Evolutionary conservation across 2,113 vertebrate genomes (phyloP), one percentile per base, ranked within the genome.

Genomic region (Rattus rattus): DNA sequence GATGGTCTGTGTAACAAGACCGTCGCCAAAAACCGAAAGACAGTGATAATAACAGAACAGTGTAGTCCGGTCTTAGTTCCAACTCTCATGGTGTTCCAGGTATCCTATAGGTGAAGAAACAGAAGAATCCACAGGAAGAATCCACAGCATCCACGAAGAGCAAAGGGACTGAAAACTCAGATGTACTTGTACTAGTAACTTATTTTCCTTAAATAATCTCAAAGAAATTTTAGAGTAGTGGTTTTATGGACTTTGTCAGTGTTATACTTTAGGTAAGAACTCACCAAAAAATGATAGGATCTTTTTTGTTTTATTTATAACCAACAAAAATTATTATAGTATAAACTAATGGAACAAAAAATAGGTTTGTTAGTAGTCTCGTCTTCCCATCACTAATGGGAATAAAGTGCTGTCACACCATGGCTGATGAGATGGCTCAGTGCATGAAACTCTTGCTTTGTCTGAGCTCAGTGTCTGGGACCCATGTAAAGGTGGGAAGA

Each of bases 221-320:
- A 79, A 19, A 93, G 54, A 94, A 93, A 75, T 81, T 91, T 47
- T 83, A 11, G 43, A 76, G 59, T 70, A 61, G 33, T 54, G 28
- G 4, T 91, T 91, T 72, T 33, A n/a, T 88, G 12, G 92, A 85
- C 24, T 96, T 72, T 75, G 39, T 80, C 26, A 5, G 9, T 33
- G 11, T 88, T 92, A 17, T 88, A 2, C 67, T 90, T 90, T 93
- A 94, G 73, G 61, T 63, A 56, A 84, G 30, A 76, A 24, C 65
- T 93, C 65, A 89, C 72, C 70, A 92, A 81, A 81, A 8, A 28
- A 61, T 65, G 39, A 94, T 28, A n/a, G 54, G 36, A 90, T 94
- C 47, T 88, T 91, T 43, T 77, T 95, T 95, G 30, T 79, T 79
- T 79, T 52, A n/a, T n/a, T 92, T 92, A 61, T 26, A 88, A 91